Conservation (phyloP, 37 sponge, comb jelly and placozoan genomes). For the Spongilla lacustris region DNA sequence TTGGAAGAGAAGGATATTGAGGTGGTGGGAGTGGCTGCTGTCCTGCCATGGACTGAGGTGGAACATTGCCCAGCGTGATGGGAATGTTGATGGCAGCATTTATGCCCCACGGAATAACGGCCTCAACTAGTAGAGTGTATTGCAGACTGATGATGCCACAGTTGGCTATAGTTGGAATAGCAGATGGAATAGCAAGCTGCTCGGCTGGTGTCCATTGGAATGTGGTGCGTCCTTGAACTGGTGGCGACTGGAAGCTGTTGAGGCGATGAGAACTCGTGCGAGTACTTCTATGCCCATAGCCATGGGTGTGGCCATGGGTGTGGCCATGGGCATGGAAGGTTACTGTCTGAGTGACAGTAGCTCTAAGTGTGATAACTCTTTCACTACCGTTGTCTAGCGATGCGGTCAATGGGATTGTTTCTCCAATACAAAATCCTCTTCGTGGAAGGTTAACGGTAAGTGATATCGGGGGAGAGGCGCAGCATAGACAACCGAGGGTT, state of each 20-base stretch:
- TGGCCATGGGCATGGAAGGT: conserved; percentile 49
- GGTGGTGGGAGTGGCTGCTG: background rate
- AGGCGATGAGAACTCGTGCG: background rate
- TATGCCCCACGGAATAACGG: conserved; percentile 28
- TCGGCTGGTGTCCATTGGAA: background rate
- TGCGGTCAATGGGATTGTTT: conserved; percentile 37
- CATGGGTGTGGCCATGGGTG: background rate
- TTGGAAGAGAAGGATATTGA: background rate
- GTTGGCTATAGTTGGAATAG: conserved; percentile 12
- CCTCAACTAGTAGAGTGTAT: conserved; percentile 27
- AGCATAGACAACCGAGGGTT: conserved; percentile 75
- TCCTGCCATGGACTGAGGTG: background rate
- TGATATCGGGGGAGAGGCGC: conserved; percentile 64
- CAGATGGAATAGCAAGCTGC: conserved; percentile 21
- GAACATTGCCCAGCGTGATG: conserved; percentile 35
- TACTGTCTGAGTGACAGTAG: conserved; percentile 18
- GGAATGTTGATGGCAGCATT: conserved; percentile 36
- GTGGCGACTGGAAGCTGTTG: background rate
- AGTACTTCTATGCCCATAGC: background rate
- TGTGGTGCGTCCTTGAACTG: conserved; percentile 1
- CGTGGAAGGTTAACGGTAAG: conserved; percentile 45
- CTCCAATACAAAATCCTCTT: conserved; percentile 67
- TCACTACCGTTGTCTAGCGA: conserved; percentile 50
- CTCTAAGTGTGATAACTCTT: conserved; percentile 30
- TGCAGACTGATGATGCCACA: conserved; percentile 30